Evolutionary conservation across 2,113 vertebrate genomes (phyloP).

Genomic region (Tetrao urogallus): DNA sequence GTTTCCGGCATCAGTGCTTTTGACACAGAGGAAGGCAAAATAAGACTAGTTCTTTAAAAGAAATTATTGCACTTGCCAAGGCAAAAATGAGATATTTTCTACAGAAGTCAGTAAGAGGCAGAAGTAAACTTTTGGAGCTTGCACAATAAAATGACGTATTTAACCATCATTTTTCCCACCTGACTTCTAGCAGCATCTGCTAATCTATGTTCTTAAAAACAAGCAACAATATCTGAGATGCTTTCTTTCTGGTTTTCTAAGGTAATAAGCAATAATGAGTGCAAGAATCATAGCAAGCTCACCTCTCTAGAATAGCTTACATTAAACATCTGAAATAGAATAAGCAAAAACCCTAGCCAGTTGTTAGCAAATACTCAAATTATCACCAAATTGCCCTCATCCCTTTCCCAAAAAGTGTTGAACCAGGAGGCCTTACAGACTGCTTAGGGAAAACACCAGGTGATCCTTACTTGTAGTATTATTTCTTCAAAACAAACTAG

Average conservation of each 20-base stretch:
- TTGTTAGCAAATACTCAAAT: not conserved
- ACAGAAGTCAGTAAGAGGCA: not conserved
- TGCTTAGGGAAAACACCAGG: not conserved
- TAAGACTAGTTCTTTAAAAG: slow-evolving; percentile 22
- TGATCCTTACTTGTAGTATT: not conserved
- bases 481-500: slow-evolving; percentile 23
- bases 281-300: not conserved
- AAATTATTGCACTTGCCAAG: not conserved
- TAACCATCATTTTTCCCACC: not conserved
- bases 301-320: not conserved
- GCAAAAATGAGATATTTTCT: slow-evolving; percentile 9
- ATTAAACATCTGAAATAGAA: not conserved
- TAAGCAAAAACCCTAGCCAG: not conserved
- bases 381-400: not conserved
- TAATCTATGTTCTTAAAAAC: not conserved
- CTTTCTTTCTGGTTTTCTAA: not conserved
- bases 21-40: not conserved
- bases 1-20: not conserved
- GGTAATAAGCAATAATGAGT: not conserved
- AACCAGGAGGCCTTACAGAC: not conserved
- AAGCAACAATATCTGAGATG: not conserved
- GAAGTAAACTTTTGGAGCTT: not conserved
- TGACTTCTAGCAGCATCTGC: not conserved
- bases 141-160: not conserved
- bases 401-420: not conserved